Evolutionary conservation across 2,888 invertebrate species (phyloP), one percentile per base, ranked within the genome.

Genomic region (Drosophila demipolita): DNA sequence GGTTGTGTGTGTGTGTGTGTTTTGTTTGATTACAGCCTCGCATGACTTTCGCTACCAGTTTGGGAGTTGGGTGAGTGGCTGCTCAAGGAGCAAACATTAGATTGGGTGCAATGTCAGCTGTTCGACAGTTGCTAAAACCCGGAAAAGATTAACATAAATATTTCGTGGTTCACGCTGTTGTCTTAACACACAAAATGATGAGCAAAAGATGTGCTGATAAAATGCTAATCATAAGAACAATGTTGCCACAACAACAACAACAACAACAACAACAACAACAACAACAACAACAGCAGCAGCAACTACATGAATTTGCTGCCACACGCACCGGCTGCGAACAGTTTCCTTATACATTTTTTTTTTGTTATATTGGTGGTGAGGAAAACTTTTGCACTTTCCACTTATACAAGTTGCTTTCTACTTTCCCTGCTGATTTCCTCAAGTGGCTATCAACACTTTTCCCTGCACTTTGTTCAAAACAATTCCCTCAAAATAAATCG

Each of bases 211-310:
- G 71, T 74, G 54, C 73, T 86, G 89, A 89, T 87, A 89, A 87
- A 89, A 87, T 87, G 89, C 88, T 87, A 89, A 89, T 87, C 87
- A 87, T 75, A 74, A 64, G 75, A 78, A 88, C 88, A 88, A 83
- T 83, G 83, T 87, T 80, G 69, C 78, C 72, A 58, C 65, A 65
- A 45, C 62, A 67, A 52, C 60, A 67, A 64, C 57, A 57, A 38
- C n/a, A n/a, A n/a, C n/a, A n/a, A n/a, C n/a, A n/a, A n/a, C n/a
- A n/a, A n/a, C n/a, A n/a, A n/a, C n/a, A n/a, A 23, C 23, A 23
- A 1, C 65, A 26, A 33, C 63, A 63, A 1, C 29, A 29, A 5
- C 65, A 32, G 33, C 63, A 63, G 20, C 64, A 38, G 60, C 60
- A 48, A 58, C 73, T 42, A 71, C 70, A 69, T 57, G 64, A 50